A percentile compares a stretch with the other conserved stretches of the same genome.
Evolutionary conservation across 2,888 invertebrate species (phyloP).

Genomic region (Pinctada fucata): DNA sequence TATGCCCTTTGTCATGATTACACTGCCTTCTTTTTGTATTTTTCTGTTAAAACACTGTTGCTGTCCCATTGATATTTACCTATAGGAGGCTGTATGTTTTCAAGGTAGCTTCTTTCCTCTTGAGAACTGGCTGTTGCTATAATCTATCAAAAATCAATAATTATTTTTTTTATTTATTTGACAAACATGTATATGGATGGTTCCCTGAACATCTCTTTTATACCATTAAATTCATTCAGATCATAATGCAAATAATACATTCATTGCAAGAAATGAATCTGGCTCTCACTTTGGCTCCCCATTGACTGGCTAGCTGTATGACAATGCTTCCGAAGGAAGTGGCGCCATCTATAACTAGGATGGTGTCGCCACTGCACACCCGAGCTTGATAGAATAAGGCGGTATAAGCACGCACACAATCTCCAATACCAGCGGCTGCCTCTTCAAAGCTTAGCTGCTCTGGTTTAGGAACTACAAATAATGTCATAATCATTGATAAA

Average conservation of each 20-base stretch:
- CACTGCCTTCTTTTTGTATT: too few relatives aligned
- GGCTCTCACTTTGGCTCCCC: conserved; percentile 77
- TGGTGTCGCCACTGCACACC: conserved; percentile 76
- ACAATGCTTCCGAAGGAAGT: conserved; percentile 76
- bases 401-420: conserved; percentile 78
- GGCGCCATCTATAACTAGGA: conserved; percentile 78
- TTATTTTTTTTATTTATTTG: too few relatives aligned
- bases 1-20: too few relatives aligned
- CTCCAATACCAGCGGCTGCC: conserved; percentile 78
- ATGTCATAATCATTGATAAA: background rate
- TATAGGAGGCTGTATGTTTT: conserved; percentile 69
- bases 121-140: conserved; percentile 75
- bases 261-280: too few relatives aligned
- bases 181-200: too few relatives aligned
- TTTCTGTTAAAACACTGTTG: too few relatives aligned
- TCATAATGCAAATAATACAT: too few relatives aligned
- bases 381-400: conserved; percentile 77
- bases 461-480: conserved; percentile 76
- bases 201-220: too few relatives aligned
- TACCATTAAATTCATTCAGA: too few relatives aligned
- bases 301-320: conserved; percentile 77
- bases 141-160: conserved; percentile 55
- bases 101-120: conserved; percentile 76
- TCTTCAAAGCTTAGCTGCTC: conserved; percentile 75
- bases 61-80: conserved; percentile 49